Conservation (phyloP, 2,113 vertebrate species). For the Rana temporaria region DNA sequence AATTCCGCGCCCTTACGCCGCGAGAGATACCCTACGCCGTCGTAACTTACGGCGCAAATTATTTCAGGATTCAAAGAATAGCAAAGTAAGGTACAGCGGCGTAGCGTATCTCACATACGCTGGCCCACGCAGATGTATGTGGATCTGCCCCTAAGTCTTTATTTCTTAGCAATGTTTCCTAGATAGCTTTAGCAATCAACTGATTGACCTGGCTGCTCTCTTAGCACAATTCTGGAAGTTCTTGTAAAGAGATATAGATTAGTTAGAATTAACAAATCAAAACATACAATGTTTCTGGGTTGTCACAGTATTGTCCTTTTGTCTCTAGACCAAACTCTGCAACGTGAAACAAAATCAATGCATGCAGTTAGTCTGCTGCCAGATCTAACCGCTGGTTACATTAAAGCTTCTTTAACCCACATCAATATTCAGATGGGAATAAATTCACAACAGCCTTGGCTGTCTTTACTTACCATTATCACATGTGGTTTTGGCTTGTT, state of each 20-base stretch:
- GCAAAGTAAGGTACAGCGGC: no score
- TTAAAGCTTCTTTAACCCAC: background rate
- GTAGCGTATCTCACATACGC: no score
- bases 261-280: background rate
- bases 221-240: background rate
- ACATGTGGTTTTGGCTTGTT: background rate
- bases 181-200: no score
- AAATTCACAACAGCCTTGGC: background rate
- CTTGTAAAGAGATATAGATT: background rate
- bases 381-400: background rate
- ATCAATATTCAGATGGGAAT: constrained; percentile 22
- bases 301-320: background rate
- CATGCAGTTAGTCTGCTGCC: background rate
- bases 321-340: background rate
- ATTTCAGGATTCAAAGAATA: no score
- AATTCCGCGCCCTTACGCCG: no score
- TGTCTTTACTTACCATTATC: background rate
- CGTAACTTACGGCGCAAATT: no score
- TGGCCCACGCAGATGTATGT: no score
- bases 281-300: background rate
- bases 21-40: no score
- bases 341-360: constrained; percentile 6
- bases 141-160: no score
- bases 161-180: no score
- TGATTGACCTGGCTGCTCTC: background rate